Evolutionary conservation across 1,140 invertebrate genomes (phyloP), one percentile per base, ranked within the genome.

Genomic region (Ectropis grisescens): DNA sequence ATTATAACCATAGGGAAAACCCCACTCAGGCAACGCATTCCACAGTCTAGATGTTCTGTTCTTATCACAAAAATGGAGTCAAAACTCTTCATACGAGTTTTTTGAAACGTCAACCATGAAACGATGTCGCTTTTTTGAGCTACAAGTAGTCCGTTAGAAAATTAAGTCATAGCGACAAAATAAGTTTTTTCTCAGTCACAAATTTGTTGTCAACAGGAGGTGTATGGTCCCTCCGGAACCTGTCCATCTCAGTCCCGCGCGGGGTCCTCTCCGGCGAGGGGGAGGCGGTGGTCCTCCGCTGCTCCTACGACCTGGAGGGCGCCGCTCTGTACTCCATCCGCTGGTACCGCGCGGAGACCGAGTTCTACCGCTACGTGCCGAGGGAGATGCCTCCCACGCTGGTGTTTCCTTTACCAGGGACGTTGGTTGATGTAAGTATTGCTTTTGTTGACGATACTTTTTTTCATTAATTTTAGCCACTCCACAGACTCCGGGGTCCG

Each of bases 261-360:
- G 90, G 90, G 22, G 90, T 92, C 14, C 83, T 87, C 50, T 87
- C 87, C 14, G 91, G 91, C 7, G 75, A 71, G 29, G 88, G 90
- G 25, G 86, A 88, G 47, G 85, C 88, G 6, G 90, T 90, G 12
- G 85, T 87, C 28, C 83, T 95, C 28, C 85, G 88, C 10, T 95
- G 93, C 69, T 85, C 89, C 49, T 95, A 93, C 66, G 92, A 94
- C 61, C 81, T 94, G 39, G 90, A 93, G 50, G 88, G 87, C 19
- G 88, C 87, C 11, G 78, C 86, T 5, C 85, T 95, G 1, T 95
- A 95, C 66, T 90, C 90, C 1, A 90, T 94, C 47, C 90, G 92
- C 70, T 95, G 92, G 92, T 94, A 93, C 71, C 85, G 89, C 29
- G 87, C 88, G 24, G 88, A 90, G 26, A 84, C 86, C 11, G 93